Percentiles rank a stretch among this genome's conserved stretches.
phyloP scores from a whole-genome alignment of 2,888 invertebrate genomes.

The Hypolimnas misippus region DNA sequence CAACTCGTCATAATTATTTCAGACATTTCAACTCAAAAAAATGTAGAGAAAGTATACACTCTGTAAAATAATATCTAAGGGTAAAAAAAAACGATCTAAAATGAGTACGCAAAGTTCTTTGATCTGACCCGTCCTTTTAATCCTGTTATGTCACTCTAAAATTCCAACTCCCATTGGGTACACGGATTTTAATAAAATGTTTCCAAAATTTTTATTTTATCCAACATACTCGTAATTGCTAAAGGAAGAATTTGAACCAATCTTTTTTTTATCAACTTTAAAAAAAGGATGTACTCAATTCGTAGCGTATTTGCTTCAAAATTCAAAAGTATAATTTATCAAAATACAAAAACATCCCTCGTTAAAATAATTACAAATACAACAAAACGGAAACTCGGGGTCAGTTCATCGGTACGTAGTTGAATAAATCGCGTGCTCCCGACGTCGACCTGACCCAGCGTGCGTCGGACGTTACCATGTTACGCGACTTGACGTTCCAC shows the following conservation, averaged over 20 bases:
- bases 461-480: conserved; percentile 20
- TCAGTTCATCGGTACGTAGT: background rate
- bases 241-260: no score
- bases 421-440: conserved; percentile 17
- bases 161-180: background rate
- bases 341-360: no score
- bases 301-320: no score
- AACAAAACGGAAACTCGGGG: background rate
- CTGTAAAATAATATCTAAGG: no score
- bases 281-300: no score
- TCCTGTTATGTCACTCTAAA: background rate
- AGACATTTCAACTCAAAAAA: no score
- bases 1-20: no score
- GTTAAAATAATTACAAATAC: no score
- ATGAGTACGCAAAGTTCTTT: background rate
- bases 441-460: conserved; percentile 8
- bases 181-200: background rate
- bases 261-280: no score
- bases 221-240: no score
- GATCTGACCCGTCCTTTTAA: background rate
- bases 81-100: background rate
- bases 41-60: no score
- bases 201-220: background rate
- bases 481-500: conserved; percentile 19
- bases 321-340: no score